Evolutionary conservation across 1,140 invertebrate species (phyloP).

Genomic region (Anadara kagoshimensis): DNA sequence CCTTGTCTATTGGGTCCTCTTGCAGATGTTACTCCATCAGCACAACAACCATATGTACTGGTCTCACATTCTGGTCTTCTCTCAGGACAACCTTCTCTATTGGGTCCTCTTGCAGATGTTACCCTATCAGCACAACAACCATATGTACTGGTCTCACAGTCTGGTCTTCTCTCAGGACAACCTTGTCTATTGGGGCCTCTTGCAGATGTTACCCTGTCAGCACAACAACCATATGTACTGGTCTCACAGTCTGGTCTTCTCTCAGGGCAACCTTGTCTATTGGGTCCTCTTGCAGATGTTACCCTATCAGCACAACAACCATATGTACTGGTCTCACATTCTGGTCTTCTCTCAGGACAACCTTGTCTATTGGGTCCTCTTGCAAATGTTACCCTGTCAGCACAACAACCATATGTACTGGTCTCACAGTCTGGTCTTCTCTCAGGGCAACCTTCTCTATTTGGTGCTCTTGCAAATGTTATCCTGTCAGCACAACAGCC

Average conservation of each 20-base stretch:
- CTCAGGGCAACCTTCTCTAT: constrained; percentile 36
- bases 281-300: not conserved
- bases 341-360: constrained; percentile 46
- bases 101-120: constrained; percentile 2
- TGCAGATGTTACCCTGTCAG: not conserved
- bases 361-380: constrained; percentile 51
- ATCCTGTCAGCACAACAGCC: constrained; percentile 66
- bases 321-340: constrained; percentile 37
- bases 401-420: too few species aligned
- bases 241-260: not conserved
- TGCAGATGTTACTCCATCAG: constrained; percentile 65
- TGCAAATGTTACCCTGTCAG: constrained; percentile 50
- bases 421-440: too few species aligned
- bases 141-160: constrained; percentile 5
- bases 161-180: not conserved
- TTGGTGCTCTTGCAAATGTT: constrained; percentile 57
- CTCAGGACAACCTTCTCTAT: not conserved
- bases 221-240: constrained; percentile 15
- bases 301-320: not conserved
- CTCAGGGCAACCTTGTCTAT: not conserved
- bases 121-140: constrained; percentile 17
- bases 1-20: constrained; percentile 45
- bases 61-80: constrained; percentile 42
- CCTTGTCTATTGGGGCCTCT: not conserved
- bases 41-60: constrained; percentile 61